A percentile compares a stretch with the other conserved stretches of the same genome.
Evolutionary conservation across 2,113 vertebrate species (phyloP).

Genomic region (Craseonycteris thonglongyai): DNA sequence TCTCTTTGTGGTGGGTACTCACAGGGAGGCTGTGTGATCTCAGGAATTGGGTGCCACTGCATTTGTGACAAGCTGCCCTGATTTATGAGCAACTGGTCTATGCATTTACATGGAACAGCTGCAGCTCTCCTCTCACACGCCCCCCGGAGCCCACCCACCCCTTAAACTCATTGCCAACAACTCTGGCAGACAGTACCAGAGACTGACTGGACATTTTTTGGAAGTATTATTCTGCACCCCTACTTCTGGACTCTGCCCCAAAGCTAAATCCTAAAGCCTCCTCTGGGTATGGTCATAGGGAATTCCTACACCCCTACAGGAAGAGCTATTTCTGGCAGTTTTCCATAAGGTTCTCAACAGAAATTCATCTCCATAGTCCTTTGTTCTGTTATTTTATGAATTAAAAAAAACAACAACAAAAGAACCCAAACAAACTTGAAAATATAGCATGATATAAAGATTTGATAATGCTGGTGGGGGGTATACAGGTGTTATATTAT

Average conservation of each 20-base stretch:
- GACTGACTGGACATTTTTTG: neutral
- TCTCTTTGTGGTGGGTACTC: neutral
- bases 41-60: neutral
- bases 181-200: neutral
- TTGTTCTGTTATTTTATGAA: neutral
- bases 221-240: neutral
- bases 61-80: neutral
- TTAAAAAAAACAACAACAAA: too few relatives aligned
- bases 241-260: neutral
- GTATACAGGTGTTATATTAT: neutral
- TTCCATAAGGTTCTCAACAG: neutral
- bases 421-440: constrained; percentile 25
- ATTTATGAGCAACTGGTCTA: neutral
- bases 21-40: neutral
- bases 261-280: neutral
- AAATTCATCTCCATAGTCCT: neutral
- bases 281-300: neutral
- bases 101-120: neutral
- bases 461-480: neutral
- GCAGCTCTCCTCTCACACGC: neutral
- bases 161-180: too few relatives aligned
- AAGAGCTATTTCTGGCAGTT: neutral
- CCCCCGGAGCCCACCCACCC: neutral
- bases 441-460: neutral
- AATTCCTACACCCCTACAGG: neutral